Base-by-base conservation (phyloP, 1,140 invertebrate species). In the Drosophila repletoides region DNA sequence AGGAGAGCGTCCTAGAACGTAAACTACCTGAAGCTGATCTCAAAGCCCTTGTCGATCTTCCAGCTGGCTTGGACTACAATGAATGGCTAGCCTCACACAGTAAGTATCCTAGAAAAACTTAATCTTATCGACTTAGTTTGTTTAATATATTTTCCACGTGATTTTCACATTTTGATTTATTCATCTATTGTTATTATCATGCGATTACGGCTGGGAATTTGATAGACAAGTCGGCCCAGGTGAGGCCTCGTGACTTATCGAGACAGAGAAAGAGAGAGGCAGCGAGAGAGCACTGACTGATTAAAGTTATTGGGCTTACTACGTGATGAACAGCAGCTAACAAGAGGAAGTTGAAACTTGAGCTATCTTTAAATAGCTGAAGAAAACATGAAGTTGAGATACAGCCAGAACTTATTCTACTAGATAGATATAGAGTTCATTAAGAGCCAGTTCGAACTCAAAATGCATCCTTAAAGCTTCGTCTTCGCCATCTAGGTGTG, bases 1-100 rank as follows among this genome's bases (percentile, higher is more conserved):
- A 98, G 93, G 96, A 97, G 90, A 94, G 96, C 72, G 94, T 97
- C 73, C 93, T 98, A 76, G 97, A 99, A 92, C 94, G 97, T 90
- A 96, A 97, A 91, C 93, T 98, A 89, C 95, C 96, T 72, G 97
- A 98, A 91, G 93, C 96, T 80, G 97, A 98, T 93, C 93, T 99
- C 91, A 94, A 94, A 89, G 94, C 97, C 91, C 92, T 99, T 88
- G 96, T 99, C 64, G 96, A 97, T 90, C 93, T 99, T 91, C 98
- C 98, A 74, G 93, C 95, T 66, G 97, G 97, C 68, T 93, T 99
- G 89, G 97, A 98, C 91, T 97, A 97, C 92, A 98, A 99, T 92
- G 98, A 99, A 93, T 99, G 98, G 98, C 94, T 99, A 71, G 98
- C 98, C 58, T 98, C 97, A 71, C 98, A 99, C 91, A 98, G 97